A percentile compares a stretch with the other conserved stretches of the same genome.
phyloP scores from a whole-genome alignment of 1,140 invertebrate genomes.

The Bombyx mori region ASM3026992v2 NC_085112.1:747501-748000 shows the following conservation, averaged over 20 bases:
- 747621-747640: constrained; percentile 65
- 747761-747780: constrained; percentile 34
- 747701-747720: constrained; percentile 61
- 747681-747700: constrained; percentile 55
- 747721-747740: constrained; percentile 51
- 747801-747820: constrained; percentile 32
- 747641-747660: constrained; percentile 63
- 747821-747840: constrained; percentile 51
- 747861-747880: neutral
- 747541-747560: constrained; percentile 74
- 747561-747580: constrained; percentile 78
- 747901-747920: constrained; percentile 44
- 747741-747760: constrained; percentile 47
- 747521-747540: constrained; percentile 74
- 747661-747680: constrained; percentile 66
- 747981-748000: too few species aligned
- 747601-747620: constrained; percentile 53
- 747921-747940: constrained; percentile 39
- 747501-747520: constrained; percentile 75
- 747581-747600: constrained; percentile 75
- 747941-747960: neutral
- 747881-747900: constrained; percentile 21
- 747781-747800: constrained; percentile 27
- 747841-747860: constrained; percentile 17
- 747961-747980: too few species aligned